These are phyloP conservation scores for Lampris incognitus DNA, from an alignment of 2,113 vertebrate genomes.

Conservation along the genomic window DNA sequence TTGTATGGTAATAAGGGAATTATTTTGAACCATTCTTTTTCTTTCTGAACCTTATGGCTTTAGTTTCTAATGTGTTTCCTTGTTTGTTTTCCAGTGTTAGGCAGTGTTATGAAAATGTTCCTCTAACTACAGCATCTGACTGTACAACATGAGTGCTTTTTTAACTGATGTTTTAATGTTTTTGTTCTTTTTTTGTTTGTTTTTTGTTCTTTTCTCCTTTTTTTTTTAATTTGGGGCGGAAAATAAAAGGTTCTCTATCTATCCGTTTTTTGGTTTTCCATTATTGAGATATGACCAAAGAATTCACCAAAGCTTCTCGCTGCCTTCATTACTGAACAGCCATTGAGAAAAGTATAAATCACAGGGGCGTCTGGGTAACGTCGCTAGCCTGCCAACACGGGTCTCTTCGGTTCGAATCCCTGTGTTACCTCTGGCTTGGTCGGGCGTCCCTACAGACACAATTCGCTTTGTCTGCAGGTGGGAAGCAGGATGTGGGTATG, in stretches of 20 bases:
- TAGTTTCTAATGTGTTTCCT: constrained; percentile 31
- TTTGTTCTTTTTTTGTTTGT: constrained; percentile 50
- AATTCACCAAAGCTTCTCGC: background rate
- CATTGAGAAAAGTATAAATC: background rate
- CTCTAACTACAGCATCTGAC: constrained; percentile 76
- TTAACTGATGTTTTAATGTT: constrained; percentile 50
- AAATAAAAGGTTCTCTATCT: constrained; percentile 70
- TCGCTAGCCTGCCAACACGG: too few species aligned
- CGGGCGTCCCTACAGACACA: too few species aligned
- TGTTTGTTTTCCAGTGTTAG: constrained; percentile 64
- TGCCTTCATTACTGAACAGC: background rate
- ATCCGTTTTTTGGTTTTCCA: background rate
- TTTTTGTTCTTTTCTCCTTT: constrained; percentile 56
- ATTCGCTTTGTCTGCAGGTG: too few species aligned
- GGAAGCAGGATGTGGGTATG: too few species aligned
- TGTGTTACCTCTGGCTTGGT: too few species aligned
- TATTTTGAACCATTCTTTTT: constrained; percentile 50
- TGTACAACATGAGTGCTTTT: constrained; percentile 65
- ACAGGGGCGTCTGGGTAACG: too few species aligned
- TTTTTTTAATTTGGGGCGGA: constrained; percentile 68
- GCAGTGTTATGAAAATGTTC: constrained; percentile 82
- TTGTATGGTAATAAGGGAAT: constrained; percentile 27
- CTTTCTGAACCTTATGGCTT: constrained; percentile 29
- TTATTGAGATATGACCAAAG: background rate
- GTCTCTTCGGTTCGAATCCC: too few species aligned